Conservation (phyloP, 35 echinoderm and acorn worm species). For the Apostichopus californicus region DNA sequence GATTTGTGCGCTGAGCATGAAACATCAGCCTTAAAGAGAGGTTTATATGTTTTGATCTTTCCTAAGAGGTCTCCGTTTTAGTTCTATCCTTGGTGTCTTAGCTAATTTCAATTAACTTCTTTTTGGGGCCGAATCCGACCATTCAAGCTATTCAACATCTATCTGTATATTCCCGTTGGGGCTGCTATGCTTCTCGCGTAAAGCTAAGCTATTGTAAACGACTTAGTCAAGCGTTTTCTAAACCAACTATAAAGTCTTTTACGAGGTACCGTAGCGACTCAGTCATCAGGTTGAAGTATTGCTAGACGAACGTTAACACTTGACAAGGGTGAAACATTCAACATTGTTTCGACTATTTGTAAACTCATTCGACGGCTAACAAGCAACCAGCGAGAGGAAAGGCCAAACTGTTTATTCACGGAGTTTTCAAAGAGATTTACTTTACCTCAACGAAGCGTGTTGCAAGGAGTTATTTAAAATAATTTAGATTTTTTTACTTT, state of each 20-base stretch:
- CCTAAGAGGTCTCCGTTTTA: background rate
- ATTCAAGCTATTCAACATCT: background rate
- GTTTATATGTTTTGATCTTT: background rate
- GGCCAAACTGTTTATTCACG: too few species aligned
- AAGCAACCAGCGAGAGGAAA: background rate
- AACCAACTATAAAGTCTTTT: background rate
- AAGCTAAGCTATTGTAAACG: slow-evolving; percentile 27
- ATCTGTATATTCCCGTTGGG: background rate
- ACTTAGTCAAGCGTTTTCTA: slow-evolving; percentile 30
- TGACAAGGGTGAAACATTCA: too few species aligned
- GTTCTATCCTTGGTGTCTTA: background rate
- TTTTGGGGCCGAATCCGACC: background rate
- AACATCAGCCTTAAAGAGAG: slow-evolving; percentile 2
- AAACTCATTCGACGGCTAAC: background rate
- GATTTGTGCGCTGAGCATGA: background rate
- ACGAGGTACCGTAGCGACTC: background rate
- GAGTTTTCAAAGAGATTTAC: too few species aligned
- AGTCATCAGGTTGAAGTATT: background rate
- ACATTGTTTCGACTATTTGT: background rate
- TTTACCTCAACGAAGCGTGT: too few species aligned
- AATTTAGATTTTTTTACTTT: too few species aligned
- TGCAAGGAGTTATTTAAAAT: too few species aligned
- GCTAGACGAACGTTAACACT: too few species aligned
- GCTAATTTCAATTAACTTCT: slow-evolving; percentile 46
- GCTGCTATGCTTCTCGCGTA: background rate